Evolutionary conservation across 2,113 vertebrate species (phyloP), one percentile per base, ranked within the genome.

Genomic region (Tretioscincus oriximinensis): DNA sequence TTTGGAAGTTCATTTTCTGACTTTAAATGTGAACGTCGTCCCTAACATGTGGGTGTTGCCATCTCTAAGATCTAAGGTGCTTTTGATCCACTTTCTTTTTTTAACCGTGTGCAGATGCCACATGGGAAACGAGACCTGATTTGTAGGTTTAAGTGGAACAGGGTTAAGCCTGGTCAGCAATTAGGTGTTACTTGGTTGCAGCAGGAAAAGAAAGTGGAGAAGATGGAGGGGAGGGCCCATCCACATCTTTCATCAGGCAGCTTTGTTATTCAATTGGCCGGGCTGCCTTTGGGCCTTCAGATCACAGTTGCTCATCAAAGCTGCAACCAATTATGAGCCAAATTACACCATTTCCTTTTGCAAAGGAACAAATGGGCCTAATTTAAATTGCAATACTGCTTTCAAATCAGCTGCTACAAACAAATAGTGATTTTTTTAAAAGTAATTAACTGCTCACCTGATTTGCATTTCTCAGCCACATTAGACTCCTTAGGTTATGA

Each of bases 351-450:
- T 47, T 84, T 75, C 85, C 76, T 80, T 81, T 81, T 18, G 51
- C 49, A 14, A n/a, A 86, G 47, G 84, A 89, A 87, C 90, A 92
- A 89, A 89, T 12, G 86, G 81, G 81, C 84, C 74, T 91, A 84
- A 89, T 78, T 78, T 82, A 83, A 86, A 84, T 81, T 20, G 78
- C 80, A 26, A n/a, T 11, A 81, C 80, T 78, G 88, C 92, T 90
- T 91, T 75, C 72, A 88, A 91, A 90, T 92, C 88, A 90, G 86
- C 90, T 82, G 85, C 87, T 93, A 81, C 77, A 22, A 45, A 76
- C 74, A 85, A 69, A 76, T 83, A 87, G 86, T 90, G 88, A 82
- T 85, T 83, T 90, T 88, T 85, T 86, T 88, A 84, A 82, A 83
- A 81, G 81, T 88, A 90, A 93, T 93, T 92, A 93, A 88, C 87